A percentile compares a stretch with the other conserved stretches of the same genome.
These are phyloP conservation scores for Linnaemya vulpina DNA, from an alignment of 2,888 invertebrate genomes.

Conservation along the genomic window DNA sequence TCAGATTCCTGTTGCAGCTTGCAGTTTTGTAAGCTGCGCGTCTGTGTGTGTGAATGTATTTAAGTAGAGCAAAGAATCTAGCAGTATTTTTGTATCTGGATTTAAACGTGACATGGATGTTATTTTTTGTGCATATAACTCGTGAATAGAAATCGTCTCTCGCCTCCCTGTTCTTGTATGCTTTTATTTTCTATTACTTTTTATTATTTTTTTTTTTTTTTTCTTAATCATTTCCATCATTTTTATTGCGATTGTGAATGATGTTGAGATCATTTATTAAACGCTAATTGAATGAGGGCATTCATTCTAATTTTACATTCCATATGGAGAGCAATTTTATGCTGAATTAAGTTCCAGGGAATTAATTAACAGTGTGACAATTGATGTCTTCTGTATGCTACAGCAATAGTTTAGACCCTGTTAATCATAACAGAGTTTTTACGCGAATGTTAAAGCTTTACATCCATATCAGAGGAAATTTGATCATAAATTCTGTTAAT, in stretches of 20 bases:
- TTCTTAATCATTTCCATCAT: conserved; percentile 14
- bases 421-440: too few species aligned
- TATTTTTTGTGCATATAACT: conserved; percentile 14
- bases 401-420: too few species aligned
- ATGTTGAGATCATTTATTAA: conserved; percentile 8
- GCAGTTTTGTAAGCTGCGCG: background rate
- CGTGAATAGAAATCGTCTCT: conserved; percentile 22
- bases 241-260: conserved; percentile 17
- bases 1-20: conserved; percentile 14
- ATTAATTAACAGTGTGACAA: too few species aligned
- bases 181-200: conserved; percentile 19
- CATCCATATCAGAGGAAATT: too few species aligned
- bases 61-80: conserved; percentile 37
- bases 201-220: background rate
- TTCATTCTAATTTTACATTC: conserved; percentile 37
- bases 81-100: conserved; percentile 21
- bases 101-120: conserved; percentile 42
- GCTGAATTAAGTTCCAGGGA: too few species aligned
- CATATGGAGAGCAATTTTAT: too few species aligned
- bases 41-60: conserved; percentile 1
- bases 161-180: conserved; percentile 30
- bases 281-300: conserved; percentile 21
- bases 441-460: too few species aligned
- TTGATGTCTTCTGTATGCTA: too few species aligned
- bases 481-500: too few species aligned